A percentile compares a stretch with the other conserved stretches of the same genome.
Conservation (phyloP, 2,797 vertebrate species). For the Ataeniobius toweri region DNA sequence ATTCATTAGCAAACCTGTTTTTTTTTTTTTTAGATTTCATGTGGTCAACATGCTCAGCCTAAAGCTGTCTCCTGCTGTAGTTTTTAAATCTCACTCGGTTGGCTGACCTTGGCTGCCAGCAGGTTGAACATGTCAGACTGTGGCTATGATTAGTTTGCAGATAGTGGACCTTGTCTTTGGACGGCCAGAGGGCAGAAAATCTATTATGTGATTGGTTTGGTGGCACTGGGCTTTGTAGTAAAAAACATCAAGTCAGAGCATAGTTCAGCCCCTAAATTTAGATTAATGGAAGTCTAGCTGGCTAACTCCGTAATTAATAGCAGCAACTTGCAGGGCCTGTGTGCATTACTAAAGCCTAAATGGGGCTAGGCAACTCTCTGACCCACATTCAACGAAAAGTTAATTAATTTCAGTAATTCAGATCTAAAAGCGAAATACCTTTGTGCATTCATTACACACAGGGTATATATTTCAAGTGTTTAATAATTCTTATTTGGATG, state of each 20-base stretch:
- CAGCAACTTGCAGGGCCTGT: constrained; percentile 54
- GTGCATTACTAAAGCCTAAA: constrained; percentile 50
- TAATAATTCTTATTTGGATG: too few relatives aligned
- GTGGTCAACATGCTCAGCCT: constrained; percentile 28
- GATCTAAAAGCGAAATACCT: neutral
- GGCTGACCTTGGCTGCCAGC: constrained; percentile 63
- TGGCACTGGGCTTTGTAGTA: constrained; percentile 44
- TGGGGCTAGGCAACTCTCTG: constrained; percentile 34
- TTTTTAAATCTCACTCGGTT: constrained; percentile 32
- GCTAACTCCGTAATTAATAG: constrained; percentile 73
- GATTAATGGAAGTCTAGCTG: constrained; percentile 68
- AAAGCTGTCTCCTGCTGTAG: constrained; percentile 14
- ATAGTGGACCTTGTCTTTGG: constrained; percentile 61
- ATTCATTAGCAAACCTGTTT: constrained; percentile 55
- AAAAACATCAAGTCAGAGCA: constrained; percentile 48
- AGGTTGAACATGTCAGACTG: constrained; percentile 55
- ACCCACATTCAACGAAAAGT: constrained; percentile 26
- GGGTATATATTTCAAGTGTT: neutral
- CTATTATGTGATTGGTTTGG: constrained; percentile 67
- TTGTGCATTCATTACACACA: neutral
- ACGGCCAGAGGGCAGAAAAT: constrained; percentile 70
- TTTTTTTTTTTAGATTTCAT: constrained; percentile 24
- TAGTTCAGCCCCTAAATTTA: constrained; percentile 69
- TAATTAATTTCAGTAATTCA: neutral
- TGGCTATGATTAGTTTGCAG: constrained; percentile 71